phyloP scores from a whole-genome alignment of 2,113 vertebrate species.

The Coreoperca whiteheadi region DNA sequence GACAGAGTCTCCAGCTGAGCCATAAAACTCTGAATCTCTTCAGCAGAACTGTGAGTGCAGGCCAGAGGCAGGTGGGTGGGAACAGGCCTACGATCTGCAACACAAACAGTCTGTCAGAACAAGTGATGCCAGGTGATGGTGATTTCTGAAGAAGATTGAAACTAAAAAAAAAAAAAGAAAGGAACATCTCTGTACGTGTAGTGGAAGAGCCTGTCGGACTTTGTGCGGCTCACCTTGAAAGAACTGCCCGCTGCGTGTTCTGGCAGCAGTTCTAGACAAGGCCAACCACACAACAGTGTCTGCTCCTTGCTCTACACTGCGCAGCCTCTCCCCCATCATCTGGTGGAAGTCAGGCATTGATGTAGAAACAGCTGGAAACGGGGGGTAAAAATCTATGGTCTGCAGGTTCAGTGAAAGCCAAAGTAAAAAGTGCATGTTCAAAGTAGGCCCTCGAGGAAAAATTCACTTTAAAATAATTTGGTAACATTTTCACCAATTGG shows the following conservation, averaged over 20 bases:
- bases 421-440: background rate
- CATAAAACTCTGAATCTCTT: slow-evolving; percentile 75
- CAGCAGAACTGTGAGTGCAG: slow-evolving; percentile 76
- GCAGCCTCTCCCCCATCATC: slow-evolving; percentile 78
- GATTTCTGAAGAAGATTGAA: background rate
- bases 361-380: slow-evolving; percentile 73
- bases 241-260: slow-evolving; percentile 74
- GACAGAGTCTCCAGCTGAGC: slow-evolving; percentile 75
- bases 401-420: background rate
- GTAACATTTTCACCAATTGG: background rate
- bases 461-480: background rate
- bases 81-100: slow-evolving; percentile 78
- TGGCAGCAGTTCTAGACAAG: slow-evolving; percentile 62
- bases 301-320: slow-evolving; percentile 76
- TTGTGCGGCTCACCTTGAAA: slow-evolving; percentile 75
- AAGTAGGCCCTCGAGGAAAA: background rate
- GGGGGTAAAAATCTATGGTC: background rate
- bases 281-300: slow-evolving; percentile 82
- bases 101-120: slow-evolving; percentile 19
- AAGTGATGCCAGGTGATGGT: background rate
- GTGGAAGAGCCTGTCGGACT: background rate
- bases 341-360: slow-evolving; percentile 84
- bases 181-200: background rate
- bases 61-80: slow-evolving; percentile 81
- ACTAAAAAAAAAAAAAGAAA: background rate